These are phyloP conservation scores for Trematocara zebra DNA, from an alignment of 2,113 vertebrate species.

Conservation along the genomic window DNA sequence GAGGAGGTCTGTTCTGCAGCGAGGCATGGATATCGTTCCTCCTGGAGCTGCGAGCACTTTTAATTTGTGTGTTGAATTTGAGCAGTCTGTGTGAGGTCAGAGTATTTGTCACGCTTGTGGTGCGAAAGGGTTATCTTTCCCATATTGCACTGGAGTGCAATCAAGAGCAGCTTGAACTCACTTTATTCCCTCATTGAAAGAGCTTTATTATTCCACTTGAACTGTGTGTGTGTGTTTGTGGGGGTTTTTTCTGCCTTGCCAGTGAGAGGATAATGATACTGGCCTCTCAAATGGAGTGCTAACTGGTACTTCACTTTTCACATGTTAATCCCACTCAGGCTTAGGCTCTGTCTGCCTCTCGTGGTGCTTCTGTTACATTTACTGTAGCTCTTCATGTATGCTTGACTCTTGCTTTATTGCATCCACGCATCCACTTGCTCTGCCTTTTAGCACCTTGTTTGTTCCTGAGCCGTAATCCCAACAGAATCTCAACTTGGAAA, in stretches of 20 bases:
- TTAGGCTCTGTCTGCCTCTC: slow-evolving; percentile 29
- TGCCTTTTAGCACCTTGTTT: background rate
- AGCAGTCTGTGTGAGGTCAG: slow-evolving; percentile 15
- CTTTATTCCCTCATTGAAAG: slow-evolving; percentile 59
- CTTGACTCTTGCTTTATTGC: background rate
- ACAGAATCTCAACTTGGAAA: background rate
- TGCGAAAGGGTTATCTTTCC: slow-evolving; percentile 27
- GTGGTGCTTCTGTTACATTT: slow-evolving; percentile 9
- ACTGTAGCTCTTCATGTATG: background rate
- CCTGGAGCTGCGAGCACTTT: slow-evolving; percentile 6
- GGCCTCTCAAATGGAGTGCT: slow-evolving; percentile 61
- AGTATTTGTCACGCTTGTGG: slow-evolving; percentile 34
- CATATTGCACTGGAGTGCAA: slow-evolving; percentile 49
- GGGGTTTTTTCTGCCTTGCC: slow-evolving; percentile 24
- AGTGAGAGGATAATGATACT: slow-evolving; percentile 64
- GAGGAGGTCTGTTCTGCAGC: background rate
- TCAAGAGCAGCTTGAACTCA: slow-evolving; percentile 67
- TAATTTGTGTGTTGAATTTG: slow-evolving; percentile 39
- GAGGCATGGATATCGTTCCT: background rate
- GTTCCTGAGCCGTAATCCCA: background rate
- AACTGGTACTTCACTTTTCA: slow-evolving; percentile 65
- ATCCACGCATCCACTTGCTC: background rate
- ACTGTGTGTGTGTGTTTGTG: background rate
- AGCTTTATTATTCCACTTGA: slow-evolving; percentile 71
- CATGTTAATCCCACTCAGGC: slow-evolving; percentile 62